Base-by-base conservation (phyloP, 1,140 invertebrate species). In the Aphidius ervi region DNA sequence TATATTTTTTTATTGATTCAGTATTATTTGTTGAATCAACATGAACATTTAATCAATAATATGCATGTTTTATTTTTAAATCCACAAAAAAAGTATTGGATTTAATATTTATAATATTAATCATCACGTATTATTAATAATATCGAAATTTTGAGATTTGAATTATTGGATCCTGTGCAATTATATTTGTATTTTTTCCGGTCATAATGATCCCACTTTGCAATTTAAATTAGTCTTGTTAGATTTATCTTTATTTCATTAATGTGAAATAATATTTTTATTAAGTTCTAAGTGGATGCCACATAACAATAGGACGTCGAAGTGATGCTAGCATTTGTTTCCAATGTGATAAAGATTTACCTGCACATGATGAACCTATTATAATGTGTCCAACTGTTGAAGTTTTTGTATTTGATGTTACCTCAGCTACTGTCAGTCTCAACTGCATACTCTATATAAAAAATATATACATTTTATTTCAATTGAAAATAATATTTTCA, bases 231-330 rank as follows among this genome's bases (percentile, higher is more conserved):
- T 20, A 63, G 59, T 46, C 47, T 62, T 43, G 50, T 60, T 50
- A 42, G 55, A 60, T 65, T 67, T 58, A 41, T 47, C 47, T 58
- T 61, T 65, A 46, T 16, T n/a, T 9, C 48, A 61, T 40, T 45
- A 45, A 48, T 16, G 16, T 16, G 16, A 46, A 41, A 20, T 41
- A 49, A 37, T 23, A 43, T 37, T 63, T 5, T 5, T 39, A 39
- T 53, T 78, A 74, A 86, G 71, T 86, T 62, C 88, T 81, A n/a
- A 93, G 77, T 39, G 87, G 82, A 76, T 93, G 91, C 90, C 90
- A 93, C 89, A 91, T 92, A 8, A 89, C 88, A 46, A 92, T 86
- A 2, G 90, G 89, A 72, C 90, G 91, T 60, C 90, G 84, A 47
- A 91, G 81, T 20, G 88, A 88, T n/a, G 85, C 82, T 61, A 93